Base-by-base conservation (phyloP, 2,797 vertebrate genomes). In the Pipistrellus pipistrellus region DNA sequence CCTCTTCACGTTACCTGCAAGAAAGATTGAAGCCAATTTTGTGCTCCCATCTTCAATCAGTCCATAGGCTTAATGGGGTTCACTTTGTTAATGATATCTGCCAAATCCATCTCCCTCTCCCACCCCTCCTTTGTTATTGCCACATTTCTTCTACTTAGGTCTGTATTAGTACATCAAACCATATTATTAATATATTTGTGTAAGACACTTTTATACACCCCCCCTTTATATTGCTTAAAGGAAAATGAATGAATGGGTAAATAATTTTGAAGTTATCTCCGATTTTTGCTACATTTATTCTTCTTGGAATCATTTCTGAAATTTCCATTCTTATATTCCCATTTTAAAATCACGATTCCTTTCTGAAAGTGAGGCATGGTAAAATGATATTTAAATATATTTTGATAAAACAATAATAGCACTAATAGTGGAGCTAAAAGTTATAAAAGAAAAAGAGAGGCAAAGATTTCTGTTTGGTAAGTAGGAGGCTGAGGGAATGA, bases 341-440 rank as follows among this genome's bases (percentile, higher is more conserved):
- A 66, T 84, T 91, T 92, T 78, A 94, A 91, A 95, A 38, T 81
- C 1, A 81, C 44, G 7, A 64, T 85, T 78, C 23, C 12, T 90
- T 92, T 73, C 30, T 41, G 27, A 23, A 38, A 51, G 23, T 30
- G 46, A 59, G 44, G 30, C 41, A 88, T 30, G 2, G 21, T 41
- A 48, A n/a, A 32, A 85, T 64, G 27, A 59, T 66, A 68, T 59
- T 76, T 85, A n/a, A 72, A 85, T 57, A 86, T 57, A 90, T 35
- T 85, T 35, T 32, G 27, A 59, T 71, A 83, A 78, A 68, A n/a
- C 77, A 44, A 32, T 59, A 66, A 41, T 53, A 73, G 2, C 32
- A 75, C 55, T 32, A 69, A 64, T 38, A 48, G 44, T 46, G 25
- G 32, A 12, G 55, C 82, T 68, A 30, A 91, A 92, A 27, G 4